Conservation (phyloP, 1,140 invertebrate species). For the Calycopis cecrops region DNA sequence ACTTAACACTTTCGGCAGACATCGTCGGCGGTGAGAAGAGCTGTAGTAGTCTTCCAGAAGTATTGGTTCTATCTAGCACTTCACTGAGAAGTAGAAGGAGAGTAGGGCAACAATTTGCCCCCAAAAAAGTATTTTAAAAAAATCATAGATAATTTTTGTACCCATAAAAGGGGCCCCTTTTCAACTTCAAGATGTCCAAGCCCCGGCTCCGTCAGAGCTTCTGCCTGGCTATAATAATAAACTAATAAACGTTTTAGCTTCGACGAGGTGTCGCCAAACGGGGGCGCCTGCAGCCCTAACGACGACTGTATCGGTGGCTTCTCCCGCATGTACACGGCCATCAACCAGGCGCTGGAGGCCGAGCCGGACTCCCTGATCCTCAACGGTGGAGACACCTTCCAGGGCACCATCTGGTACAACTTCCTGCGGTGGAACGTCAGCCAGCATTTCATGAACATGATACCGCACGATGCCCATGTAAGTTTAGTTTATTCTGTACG, state of each 20-base stretch:
- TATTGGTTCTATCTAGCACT: too few species aligned
- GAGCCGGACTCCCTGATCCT: conserved; percentile 82
- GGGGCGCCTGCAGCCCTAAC: conserved; percentile 76
- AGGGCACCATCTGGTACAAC: conserved; percentile 91
- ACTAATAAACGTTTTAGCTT: conserved; percentile 73
- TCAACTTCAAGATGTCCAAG: too few species aligned
- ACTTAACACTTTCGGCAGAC: too few species aligned
- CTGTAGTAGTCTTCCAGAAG: too few species aligned
- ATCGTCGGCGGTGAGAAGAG: too few species aligned
- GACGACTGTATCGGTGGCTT: conserved; percentile 83
- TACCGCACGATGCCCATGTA: conserved; percentile 89
- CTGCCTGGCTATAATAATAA: too few species aligned
- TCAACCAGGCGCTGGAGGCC: conserved; percentile 73
- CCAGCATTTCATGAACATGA: conserved; percentile 83
- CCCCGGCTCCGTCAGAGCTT: too few species aligned
- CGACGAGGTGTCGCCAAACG: conserved; percentile 79
- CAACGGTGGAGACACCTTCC: conserved; percentile 90
- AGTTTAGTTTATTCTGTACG: conserved; percentile 38
- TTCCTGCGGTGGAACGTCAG: conserved; percentile 84
- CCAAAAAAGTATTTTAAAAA: too few species aligned
- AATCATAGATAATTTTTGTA: too few species aligned
- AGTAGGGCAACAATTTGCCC: too few species aligned
- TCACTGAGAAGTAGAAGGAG: too few species aligned
- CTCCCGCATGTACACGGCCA: conserved; percentile 78
- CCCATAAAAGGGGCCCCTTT: too few species aligned